Evolutionary conservation across 2,113 vertebrate genomes (phyloP).

Genomic region (Ariopsis seemanni): DNA sequence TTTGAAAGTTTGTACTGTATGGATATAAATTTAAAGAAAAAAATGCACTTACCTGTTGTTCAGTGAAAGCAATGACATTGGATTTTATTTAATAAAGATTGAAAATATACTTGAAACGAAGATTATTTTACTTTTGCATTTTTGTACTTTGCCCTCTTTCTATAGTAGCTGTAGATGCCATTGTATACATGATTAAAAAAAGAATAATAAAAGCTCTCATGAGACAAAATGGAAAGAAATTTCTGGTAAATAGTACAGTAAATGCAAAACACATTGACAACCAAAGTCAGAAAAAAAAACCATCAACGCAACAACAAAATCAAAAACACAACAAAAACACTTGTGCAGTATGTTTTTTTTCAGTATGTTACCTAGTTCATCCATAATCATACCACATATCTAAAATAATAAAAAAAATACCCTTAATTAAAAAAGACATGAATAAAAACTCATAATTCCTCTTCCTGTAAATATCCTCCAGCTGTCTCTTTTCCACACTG

Average conservation of each 20-base stretch:
- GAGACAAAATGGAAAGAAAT: background rate
- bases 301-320: too few relatives aligned
- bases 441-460: background rate
- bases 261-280: too few relatives aligned
- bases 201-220: background rate
- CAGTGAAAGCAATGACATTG: constrained; percentile 48
- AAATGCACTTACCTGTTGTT: constrained; percentile 49
- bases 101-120: constrained; percentile 45
- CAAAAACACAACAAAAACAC: too few relatives aligned
- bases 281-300: too few relatives aligned
- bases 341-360: too few relatives aligned
- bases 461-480: background rate
- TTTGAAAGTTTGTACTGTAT: constrained; percentile 51
- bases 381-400: background rate
- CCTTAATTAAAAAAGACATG: background rate
- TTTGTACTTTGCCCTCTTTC: background rate
- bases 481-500: background rate
- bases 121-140: background rate
- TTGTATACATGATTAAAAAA: background rate
- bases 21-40: constrained; percentile 44
- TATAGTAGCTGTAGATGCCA: background rate
- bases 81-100: constrained; percentile 52
- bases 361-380: background rate
- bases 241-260: background rate
- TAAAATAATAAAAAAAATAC: background rate